These are phyloP conservation scores for Trichogramma pretiosum DNA, from an alignment of 1,140 invertebrate genomes.

Conservation along the genomic window DNA sequence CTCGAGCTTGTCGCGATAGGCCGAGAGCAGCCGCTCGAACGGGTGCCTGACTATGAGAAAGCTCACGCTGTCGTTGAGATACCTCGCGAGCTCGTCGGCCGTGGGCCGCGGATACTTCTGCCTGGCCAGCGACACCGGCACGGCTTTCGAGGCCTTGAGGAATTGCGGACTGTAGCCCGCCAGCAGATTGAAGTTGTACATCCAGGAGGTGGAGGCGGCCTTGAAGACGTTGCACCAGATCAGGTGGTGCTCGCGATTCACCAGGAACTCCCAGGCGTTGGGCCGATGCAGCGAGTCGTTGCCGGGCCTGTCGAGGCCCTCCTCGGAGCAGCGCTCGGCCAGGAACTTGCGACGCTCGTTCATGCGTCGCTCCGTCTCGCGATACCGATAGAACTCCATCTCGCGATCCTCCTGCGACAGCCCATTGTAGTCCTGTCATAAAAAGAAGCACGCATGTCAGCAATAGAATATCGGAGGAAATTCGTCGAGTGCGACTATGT, in stretches of 20 bases:
- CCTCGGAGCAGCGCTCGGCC: constrained; percentile 43
- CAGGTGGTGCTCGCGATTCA: constrained; percentile 67
- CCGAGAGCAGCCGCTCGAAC: constrained; percentile 78
- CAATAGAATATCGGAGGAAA: no score
- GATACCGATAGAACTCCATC: constrained; percentile 32
- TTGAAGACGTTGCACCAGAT: constrained; percentile 83
- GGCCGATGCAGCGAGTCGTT: constrained; percentile 60
- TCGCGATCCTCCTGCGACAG: constrained; percentile 36
- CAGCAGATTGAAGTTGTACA: constrained; percentile 80
- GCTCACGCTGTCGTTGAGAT: constrained; percentile 59
- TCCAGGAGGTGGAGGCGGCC: constrained; percentile 79
- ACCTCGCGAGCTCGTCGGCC: constrained; percentile 54
- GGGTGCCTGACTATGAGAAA: constrained; percentile 86
- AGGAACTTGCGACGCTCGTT: constrained; percentile 43
- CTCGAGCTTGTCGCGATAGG: constrained; percentile 82
- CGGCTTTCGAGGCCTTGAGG: constrained; percentile 64
- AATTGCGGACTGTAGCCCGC: constrained; percentile 70
- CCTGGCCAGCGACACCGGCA: constrained; percentile 66
- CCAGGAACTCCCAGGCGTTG: constrained; percentile 76
- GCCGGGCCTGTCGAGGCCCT: constrained; percentile 47
- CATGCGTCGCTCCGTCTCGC: constrained; percentile 45
- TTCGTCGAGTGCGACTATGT: no score
- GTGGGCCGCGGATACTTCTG: constrained; percentile 68
- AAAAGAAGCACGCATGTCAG: no score
- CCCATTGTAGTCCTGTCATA: constrained; percentile 29